Evolutionary conservation across 2,888 invertebrate species (phyloP).

Genomic region (Dinocampus coccinellae): DNA sequence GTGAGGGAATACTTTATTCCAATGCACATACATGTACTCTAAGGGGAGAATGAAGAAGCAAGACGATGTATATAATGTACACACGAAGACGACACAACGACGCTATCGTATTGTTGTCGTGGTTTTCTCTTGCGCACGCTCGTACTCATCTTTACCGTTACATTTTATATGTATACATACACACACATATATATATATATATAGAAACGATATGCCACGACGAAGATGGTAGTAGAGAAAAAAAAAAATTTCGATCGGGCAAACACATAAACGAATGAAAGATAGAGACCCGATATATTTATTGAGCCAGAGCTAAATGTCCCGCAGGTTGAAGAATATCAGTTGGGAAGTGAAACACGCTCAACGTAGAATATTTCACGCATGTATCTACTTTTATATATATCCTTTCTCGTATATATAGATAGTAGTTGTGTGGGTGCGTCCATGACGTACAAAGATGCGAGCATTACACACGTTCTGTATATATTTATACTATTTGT

Average conservation of each 20-base stretch:
- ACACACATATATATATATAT: too few species aligned
- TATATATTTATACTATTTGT: neutral
- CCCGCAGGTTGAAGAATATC: constrained; percentile 13
- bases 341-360: neutral
- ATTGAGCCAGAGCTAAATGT: constrained; percentile 2
- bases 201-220: neutral
- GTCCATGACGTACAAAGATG: neutral
- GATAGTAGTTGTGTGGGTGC: constrained; percentile 10
- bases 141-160: constrained; percentile 31
- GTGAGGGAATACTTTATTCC: constrained; percentile 16
- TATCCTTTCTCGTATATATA: too few species aligned
- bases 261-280: constrained; percentile 11
- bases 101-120: constrained; percentile 41
- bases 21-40: constrained; percentile 35
- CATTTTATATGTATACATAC: too few species aligned
- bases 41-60: constrained; percentile 2
- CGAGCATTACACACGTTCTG: neutral
- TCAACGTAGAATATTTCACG: neutral
- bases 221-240: neutral
- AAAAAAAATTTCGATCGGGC: constrained; percentile 32
- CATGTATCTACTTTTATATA: neutral
- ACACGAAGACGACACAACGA: constrained; percentile 18
- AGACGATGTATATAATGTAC: constrained; percentile 5
- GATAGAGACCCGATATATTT: constrained; percentile 21
- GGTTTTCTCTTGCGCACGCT: constrained; percentile 1